Evolutionary conservation across 1,140 invertebrate species (phyloP).

Genomic region (Plutomurus gul): DNA sequence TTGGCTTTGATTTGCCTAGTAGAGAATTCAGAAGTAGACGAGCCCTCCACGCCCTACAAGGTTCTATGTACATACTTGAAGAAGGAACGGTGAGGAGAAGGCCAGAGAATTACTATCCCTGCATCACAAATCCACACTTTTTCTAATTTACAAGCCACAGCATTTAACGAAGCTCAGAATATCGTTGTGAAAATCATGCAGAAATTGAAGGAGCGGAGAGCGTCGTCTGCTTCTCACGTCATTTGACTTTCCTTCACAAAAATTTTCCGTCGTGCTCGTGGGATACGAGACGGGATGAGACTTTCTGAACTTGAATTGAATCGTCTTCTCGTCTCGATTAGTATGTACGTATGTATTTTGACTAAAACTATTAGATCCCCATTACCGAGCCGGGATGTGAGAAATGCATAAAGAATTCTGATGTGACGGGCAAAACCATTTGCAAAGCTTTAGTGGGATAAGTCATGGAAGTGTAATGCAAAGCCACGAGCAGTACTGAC

Average conservation of each 20-base stretch:
- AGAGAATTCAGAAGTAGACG: background rate
- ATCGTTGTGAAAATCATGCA: background rate
- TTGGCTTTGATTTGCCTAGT: slow-evolving; percentile 2
- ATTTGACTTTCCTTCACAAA: background rate
- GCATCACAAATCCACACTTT: slow-evolving; percentile 1
- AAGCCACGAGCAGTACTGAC: too few relatives aligned
- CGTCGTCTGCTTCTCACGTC: background rate
- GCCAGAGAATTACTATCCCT: background rate
- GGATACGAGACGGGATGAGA: too few relatives aligned
- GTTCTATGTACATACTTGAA: background rate
- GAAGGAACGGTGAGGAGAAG: background rate
- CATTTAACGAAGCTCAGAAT: background rate
- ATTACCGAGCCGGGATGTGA: background rate
- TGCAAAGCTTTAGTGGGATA: too few relatives aligned
- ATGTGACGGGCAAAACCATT: background rate
- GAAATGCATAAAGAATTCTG: slow-evolving; percentile 1
- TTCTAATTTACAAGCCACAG: slow-evolving; percentile 21
- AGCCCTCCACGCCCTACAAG: too few relatives aligned
- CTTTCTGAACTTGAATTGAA: too few relatives aligned
- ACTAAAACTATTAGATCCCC: slow-evolving; percentile 22
- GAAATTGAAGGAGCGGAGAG: background rate
- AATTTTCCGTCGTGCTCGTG: too few relatives aligned
- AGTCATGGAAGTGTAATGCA: too few relatives aligned
- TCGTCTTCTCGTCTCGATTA: background rate
- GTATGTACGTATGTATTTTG: background rate